Evolutionary conservation across 2,113 vertebrate species (phyloP).

Genomic region (Vanacampus margaritifer): DNA sequence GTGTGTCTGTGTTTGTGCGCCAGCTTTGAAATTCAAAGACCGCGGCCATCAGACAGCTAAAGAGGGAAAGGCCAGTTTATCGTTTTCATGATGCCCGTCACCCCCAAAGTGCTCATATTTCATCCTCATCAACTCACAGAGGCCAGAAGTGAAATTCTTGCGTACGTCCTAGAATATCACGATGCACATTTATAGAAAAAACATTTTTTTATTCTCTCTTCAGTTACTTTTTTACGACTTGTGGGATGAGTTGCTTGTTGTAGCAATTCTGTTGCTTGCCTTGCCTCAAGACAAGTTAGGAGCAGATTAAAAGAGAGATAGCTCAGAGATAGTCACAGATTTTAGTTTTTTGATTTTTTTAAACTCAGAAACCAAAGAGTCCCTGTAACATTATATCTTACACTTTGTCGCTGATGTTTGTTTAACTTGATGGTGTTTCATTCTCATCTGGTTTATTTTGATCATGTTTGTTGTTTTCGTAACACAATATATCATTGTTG

Average conservation of each 20-base stretch:
- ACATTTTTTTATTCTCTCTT: constrained; percentile 30
- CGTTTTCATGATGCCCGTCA: constrained; percentile 34
- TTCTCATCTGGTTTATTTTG: not conserved
- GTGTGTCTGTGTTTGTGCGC: not conserved
- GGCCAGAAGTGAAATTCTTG: constrained; percentile 20
- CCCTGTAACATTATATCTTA: too few species aligned
- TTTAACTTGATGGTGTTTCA: not conserved
- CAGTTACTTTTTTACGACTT: constrained; percentile 31
- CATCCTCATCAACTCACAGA: constrained; percentile 31
- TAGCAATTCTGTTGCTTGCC: constrained; percentile 12
- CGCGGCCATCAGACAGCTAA: constrained; percentile 22
- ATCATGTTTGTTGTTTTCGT: not conserved
- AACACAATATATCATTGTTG: not conserved
- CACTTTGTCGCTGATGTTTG: not conserved
- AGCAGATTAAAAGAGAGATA: constrained; percentile 36
- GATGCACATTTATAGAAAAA: constrained; percentile 42
- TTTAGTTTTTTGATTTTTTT: constrained; percentile 37
- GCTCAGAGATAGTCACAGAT: constrained; percentile 40
- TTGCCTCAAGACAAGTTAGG: constrained; percentile 27
- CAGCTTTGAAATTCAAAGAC: constrained; percentile 30
- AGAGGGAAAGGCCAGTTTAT: constrained; percentile 35
- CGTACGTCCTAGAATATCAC: constrained; percentile 15
- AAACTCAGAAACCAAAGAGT: constrained; percentile 7
- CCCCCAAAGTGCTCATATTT: constrained; percentile 30
- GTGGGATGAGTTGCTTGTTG: constrained; percentile 9